Percentiles rank a stretch among this genome's conserved stretches.
Conservation (phyloP, 2,797 vertebrate genomes). For the Epinephelus malabaricus region DNA sequence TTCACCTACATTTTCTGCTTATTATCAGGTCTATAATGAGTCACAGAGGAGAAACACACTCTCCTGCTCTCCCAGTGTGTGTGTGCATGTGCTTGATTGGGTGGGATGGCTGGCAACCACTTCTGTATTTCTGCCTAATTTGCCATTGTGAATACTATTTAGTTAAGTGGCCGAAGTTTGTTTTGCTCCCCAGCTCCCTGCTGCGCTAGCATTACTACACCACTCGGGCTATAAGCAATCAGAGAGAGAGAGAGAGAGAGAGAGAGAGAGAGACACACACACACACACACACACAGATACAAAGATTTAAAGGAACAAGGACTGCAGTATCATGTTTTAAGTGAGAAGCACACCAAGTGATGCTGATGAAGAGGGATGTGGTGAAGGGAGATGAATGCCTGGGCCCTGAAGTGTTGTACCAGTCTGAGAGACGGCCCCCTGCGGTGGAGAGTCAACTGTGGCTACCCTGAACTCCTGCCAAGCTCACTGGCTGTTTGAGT, state of each 20-base stretch:
- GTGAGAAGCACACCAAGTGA: constrained; percentile 43
- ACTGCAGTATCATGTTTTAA: constrained; percentile 44
- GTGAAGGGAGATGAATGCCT: constrained; percentile 63
- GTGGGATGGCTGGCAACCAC: constrained; percentile 50
- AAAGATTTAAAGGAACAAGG: constrained; percentile 39
- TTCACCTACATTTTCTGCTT: constrained; percentile 77
- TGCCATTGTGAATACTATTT: constrained; percentile 76
- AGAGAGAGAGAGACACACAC: too few relatives aligned
- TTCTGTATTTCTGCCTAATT: constrained; percentile 73
- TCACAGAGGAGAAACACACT: constrained; percentile 71
- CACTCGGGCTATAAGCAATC: constrained; percentile 50
- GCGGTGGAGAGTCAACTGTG: constrained; percentile 44
- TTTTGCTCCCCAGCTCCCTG: constrained; percentile 74
- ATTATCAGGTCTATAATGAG: constrained; percentile 83
- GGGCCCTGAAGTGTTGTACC: constrained; percentile 55
- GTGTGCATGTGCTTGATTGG: constrained; percentile 60
- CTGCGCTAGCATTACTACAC: constrained; percentile 65
- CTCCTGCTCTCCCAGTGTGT: constrained; percentile 19
- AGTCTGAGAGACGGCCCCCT: constrained; percentile 42
- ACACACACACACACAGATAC: neutral
- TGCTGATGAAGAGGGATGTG: constrained; percentile 73
- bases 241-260: constrained; percentile 18
- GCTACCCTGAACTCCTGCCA: constrained; percentile 60
- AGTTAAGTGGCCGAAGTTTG: constrained; percentile 74
- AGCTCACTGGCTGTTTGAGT: constrained; percentile 51